These are phyloP conservation scores for Redunca redunca DNA, from an alignment of 2,113 vertebrate species.

Conservation along the genomic window DNA sequence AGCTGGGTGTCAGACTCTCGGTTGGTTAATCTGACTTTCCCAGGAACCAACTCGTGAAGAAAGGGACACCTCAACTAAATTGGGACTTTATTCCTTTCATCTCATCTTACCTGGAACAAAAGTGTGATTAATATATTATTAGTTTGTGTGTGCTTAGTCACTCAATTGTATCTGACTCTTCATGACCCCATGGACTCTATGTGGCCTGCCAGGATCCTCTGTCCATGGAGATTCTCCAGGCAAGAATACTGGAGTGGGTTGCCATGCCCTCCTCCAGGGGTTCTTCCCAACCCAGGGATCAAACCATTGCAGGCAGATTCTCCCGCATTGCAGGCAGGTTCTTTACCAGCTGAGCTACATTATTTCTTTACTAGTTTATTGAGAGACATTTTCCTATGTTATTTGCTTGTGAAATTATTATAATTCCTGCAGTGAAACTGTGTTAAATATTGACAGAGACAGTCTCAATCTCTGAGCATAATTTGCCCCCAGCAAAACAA, in stretches of 20 bases:
- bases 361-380: background rate
- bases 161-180: background rate
- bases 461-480: background rate
- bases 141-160: background rate
- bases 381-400: background rate
- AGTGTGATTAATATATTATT: background rate
- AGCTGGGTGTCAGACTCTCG: background rate
- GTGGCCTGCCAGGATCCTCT: background rate
- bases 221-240: background rate
- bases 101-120: background rate
- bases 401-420: background rate
- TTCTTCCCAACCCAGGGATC: background rate
- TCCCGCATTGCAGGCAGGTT: background rate
- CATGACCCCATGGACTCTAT: background rate
- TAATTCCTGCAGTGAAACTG: background rate
- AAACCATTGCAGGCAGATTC: no score
- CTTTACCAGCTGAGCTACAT: background rate
- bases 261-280: background rate
- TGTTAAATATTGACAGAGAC: background rate
- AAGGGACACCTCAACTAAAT: background rate
- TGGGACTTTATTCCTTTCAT: background rate
- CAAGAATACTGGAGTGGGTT: background rate
- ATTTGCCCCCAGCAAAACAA: background rate
- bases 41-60: background rate
- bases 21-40: background rate